Evolutionary conservation across 2,113 vertebrate species (phyloP), one percentile per base, ranked within the genome.

Genomic region (Bos indicus): DNA sequence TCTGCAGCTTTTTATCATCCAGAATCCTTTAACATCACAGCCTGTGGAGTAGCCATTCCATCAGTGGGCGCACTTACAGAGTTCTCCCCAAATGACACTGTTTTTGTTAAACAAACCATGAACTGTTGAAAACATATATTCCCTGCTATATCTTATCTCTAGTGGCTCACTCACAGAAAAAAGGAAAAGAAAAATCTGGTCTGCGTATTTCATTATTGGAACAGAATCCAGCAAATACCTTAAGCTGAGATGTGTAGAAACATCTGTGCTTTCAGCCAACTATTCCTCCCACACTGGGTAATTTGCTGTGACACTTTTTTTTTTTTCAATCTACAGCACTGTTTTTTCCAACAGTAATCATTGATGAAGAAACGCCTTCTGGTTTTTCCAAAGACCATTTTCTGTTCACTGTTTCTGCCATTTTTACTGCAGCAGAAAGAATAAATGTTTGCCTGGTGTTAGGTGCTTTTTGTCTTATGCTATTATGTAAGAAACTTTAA

Each of bases 371-470:
- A 89, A 91, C 93, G 95, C 93, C 86, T 94, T 86, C 91, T 16
- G 36, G 85, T 97, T 51, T 95, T 97, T 94, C 51, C 9, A 96
- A 96, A 97, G 94, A 98, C 97, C 95, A 95, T 96, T 97, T 93
- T 95, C 93, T 91, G 78, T 48, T 96, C 97, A 95, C 91, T 97
- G 97, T 96, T 98, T 92, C 91, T 97, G 93, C 95, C 92, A 83
- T 97, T 90, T 97, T 93, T 94, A 94, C 95, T 91, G 95, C 96
- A 48, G 56, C 78, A 89, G 91, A 48, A 90, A 97, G 96, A 97
- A n/a, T 60, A 86, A 97, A 51, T 86, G 85, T 94, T 90, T 96
- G 94, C 96, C 90, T 82, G 52, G 28, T 78, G 90, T 62, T 84
- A 90, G 91, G 54, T 97, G 57, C 77, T 71, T 96, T 93, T 54